Evolutionary conservation across 2,888 invertebrate species (phyloP), one percentile per base, ranked within the genome.

Genomic region (Theretra japonica): DNA sequence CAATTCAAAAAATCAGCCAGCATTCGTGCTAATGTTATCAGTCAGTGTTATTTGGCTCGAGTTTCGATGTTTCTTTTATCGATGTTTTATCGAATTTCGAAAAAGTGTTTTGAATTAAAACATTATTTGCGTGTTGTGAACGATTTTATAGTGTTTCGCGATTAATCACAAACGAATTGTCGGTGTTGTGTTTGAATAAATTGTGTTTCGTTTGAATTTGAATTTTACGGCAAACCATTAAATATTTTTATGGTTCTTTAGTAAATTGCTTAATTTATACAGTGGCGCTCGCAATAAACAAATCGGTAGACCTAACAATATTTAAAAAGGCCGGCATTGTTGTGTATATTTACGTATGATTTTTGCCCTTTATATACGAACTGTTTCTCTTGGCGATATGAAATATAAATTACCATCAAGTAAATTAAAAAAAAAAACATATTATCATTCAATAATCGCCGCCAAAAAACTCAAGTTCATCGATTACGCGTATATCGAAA

Each of bases 51-150:
- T 91, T 92, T 88, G 90, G 84, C 88, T 85, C 81, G 82, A 83
- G 87, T 89, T 89, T 87, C 86, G 86, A 89, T 88, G 87, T 89
- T 89, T 89, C 87, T 90, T 90, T 88, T 87, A 82, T 70, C 41
- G 88, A 89, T 82, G 84, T 87, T 89, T 90, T 90, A 90, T 90
- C 88, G 86, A 85, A 84, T 88, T 88, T 85, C 80, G 82, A 84
- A 85, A 87, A 83, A 87, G 89, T 89, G 88, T 90, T 87, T 86
- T 83, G 88, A 90, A 92, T 91, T 91, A 90, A 90, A 90, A 90
- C 91, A 90, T 91, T 90, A 89, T 86, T 90, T 85, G 88, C 88
- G 83, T 89, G 87, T 85, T 87, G 82, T 86, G 86, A 87, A 85
- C 86, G 86, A 88, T 85, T 90, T 88, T 87, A 85, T 87, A 89